Conservation (phyloP, 2,113 vertebrate species). For the Nycticorax nycticorax region DNA sequence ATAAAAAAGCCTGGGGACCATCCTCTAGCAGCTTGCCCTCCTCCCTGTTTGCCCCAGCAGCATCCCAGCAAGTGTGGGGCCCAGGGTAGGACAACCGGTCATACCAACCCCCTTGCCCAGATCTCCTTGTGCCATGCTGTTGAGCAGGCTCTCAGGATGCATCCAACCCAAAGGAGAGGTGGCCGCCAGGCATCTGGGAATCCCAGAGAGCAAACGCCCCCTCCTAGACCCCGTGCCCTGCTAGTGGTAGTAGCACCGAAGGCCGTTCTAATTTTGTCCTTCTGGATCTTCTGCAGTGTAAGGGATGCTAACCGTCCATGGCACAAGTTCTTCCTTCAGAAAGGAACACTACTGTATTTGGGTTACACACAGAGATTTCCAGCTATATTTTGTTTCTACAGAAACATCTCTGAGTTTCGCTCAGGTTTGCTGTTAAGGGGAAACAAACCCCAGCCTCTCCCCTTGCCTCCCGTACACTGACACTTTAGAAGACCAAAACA, state of each 20-base stretch:
- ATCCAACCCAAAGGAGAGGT: neutral
- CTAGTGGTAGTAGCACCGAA: neutral
- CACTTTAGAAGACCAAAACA: neutral
- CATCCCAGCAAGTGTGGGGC: neutral
- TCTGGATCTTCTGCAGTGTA: neutral
- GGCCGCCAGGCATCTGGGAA: neutral
- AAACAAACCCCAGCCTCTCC: neutral
- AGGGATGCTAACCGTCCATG: neutral
- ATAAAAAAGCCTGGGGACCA: neutral
- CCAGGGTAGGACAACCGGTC: neutral
- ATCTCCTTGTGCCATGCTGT: neutral
- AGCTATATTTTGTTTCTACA: neutral
- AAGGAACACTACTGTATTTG: neutral
- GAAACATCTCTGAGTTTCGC: neutral
- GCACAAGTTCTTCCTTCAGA: neutral
- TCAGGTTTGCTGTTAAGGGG: neutral
- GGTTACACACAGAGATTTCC: neutral
- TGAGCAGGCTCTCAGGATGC: neutral
- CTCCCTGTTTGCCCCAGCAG: neutral
- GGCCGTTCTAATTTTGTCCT: neutral
- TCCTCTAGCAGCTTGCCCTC: neutral
- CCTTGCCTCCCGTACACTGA: neutral
- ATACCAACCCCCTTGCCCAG: neutral
- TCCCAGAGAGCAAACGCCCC: neutral
- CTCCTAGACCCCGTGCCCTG: fast-evolving